Percentiles rank a stretch among this genome's conserved stretches.
Evolutionary conservation across 1,140 invertebrate species (phyloP).

Genomic region (Marisa cornuarietis): DNA sequence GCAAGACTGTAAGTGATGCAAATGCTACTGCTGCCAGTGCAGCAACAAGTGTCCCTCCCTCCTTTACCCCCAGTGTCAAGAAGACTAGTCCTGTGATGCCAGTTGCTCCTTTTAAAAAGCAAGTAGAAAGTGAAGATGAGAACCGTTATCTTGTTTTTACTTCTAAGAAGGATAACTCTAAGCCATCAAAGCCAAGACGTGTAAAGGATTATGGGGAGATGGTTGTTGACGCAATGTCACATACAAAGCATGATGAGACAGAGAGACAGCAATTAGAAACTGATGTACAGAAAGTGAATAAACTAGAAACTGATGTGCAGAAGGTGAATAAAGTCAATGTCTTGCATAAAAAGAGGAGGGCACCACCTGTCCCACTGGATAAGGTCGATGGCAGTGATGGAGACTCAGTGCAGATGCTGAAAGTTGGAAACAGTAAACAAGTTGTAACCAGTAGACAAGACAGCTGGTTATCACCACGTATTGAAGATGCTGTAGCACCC

Average conservation of each 20-base stretch:
- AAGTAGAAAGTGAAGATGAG: constrained; percentile 17
- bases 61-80: constrained; percentile 26
- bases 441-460: too few species aligned
- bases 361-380: constrained; percentile 3
- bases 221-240: not conserved
- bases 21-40: not conserved
- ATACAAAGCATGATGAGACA: not conserved
- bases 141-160: constrained; percentile 16
- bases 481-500: too few species aligned
- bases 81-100: constrained; percentile 31
- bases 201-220: constrained; percentile 21
- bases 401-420: too few species aligned
- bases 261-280: not conserved
- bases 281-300: constrained; percentile 2
- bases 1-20: not conserved
- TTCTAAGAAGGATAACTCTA: constrained; percentile 15
- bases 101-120: constrained; percentile 28
- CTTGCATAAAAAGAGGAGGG: constrained; percentile 5
- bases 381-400: too few species aligned
- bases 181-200: not conserved
- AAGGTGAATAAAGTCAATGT: constrained; percentile 14
- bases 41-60: constrained; percentile 5
- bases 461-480: too few species aligned
- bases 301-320: not conserved
- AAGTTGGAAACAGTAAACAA: too few species aligned